Percentiles rank a stretch among this genome's conserved stretches.
Evolutionary conservation across 2,888 invertebrate species (phyloP).

Genomic region (Caradrina kadenii): DNA sequence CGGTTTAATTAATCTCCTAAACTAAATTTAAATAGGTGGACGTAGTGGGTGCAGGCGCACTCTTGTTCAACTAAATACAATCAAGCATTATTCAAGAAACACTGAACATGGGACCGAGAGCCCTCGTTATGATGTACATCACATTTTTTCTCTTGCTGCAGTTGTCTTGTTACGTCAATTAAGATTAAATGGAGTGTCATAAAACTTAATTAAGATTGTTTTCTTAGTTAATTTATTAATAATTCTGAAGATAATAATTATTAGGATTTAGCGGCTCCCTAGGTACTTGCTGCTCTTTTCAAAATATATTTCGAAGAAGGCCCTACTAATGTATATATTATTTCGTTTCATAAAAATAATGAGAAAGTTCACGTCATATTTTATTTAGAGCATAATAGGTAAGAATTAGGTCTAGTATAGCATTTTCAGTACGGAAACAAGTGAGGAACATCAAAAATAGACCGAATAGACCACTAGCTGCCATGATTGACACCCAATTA

Average conservation of each 20-base stretch:
- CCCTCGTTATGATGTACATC: conserved; percentile 70
- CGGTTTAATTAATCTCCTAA: conserved; percentile 86
- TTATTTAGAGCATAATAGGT: too few relatives aligned
- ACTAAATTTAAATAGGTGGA: conserved; percentile 85
- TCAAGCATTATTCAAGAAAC: conserved; percentile 74
- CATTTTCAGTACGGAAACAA: not conserved
- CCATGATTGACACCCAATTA: conserved; percentile 45
- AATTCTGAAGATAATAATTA: not conserved
- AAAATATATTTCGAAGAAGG: not conserved
- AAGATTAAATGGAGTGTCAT: conserved; percentile 34
- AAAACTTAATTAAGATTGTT: conserved; percentile 28
- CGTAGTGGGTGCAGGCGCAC: conserved; percentile 69
- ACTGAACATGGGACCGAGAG: conserved; percentile 68
- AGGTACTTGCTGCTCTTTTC: not conserved
- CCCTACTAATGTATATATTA: not conserved
- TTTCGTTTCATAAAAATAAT: not conserved
- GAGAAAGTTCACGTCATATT: not conserved
- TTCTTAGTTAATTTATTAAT: conserved; percentile 11
- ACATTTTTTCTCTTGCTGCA: conserved; percentile 70
- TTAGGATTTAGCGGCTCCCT: not conserved
- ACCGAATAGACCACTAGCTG: conserved; percentile 16
- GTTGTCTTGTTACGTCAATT: conserved; percentile 50
- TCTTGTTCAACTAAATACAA: conserved; percentile 76
- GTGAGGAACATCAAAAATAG: conserved; percentile 3
- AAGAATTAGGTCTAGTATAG: not conserved